Base-by-base conservation (phyloP, 2,797 vertebrate genomes). In the Hypotaenidia philippensis region DNA sequence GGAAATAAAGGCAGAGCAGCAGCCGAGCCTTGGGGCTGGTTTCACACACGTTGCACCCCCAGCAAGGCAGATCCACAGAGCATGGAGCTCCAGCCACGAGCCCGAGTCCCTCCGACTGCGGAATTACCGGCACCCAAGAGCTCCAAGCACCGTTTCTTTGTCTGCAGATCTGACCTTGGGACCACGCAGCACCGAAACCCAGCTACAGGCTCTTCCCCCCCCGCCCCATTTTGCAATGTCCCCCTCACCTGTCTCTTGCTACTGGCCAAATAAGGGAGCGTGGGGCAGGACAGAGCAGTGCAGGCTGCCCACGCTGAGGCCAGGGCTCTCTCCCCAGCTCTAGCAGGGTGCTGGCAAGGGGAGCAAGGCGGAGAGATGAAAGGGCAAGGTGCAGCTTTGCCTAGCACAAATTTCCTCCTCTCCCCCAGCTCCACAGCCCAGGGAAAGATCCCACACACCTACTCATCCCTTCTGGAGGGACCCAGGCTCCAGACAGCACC, bases 221-320 rank as follows among this genome's bases (percentile, higher is more conserved):
- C 14, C n/a, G n/a, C 41, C n/a, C 40, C 53, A 31, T 49, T 8
- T n/a, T 3, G 0, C 22, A 9, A 1, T 0, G 1, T 52, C 23
- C 32, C 32, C 69, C 53, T 70, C 60, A 6, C 19, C 34, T 31
- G 2, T 21, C 63, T 27, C 76, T 32, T 7, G 12, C 36, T 31
- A 22, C 0, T 7, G 8, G 41, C 41, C 41, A 44, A 29, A 23
- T 0, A 1, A 23, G 11, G 18, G 34, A n/a, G 9, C 1, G 0
- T 0, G 2, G 22, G 17, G 7, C 2, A 3, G 38, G 52, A 12
- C 3, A 0, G 17, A 36, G 41, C 1, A 27, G 26, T 5, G 44
- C 10, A 2, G 38, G 55, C 17, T 34, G 27, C 12, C 50, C 5
- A 41, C 59, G 29, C 34, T 2, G 0, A 70, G 53, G 52, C 22